Evolutionary conservation across 2,888 invertebrate species (phyloP), one percentile per base, ranked within the genome.

Genomic region (Drosophila bunnanda): DNA sequence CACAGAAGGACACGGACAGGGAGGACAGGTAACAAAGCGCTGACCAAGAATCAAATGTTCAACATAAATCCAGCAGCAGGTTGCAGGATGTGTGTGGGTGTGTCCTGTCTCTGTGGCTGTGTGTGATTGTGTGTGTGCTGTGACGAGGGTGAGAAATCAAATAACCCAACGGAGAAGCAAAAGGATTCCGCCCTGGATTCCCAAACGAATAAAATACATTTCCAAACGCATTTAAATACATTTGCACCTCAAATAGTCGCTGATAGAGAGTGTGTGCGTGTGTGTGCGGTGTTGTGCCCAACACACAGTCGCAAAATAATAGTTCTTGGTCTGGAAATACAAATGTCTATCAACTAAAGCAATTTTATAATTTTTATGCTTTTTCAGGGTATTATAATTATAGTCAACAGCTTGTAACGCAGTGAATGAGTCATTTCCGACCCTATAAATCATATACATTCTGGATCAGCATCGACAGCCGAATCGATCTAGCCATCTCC

Each of bases 181-280:
- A 44, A 67, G 60, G 69, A 46, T 65, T 58, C 66, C 58, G 44
- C 60, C 67, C 66, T 58, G 57, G 57, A 76, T 65, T 74, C 46
- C 41, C 50, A 55, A 67, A 10, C 55, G 44, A 70, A 62, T 75
- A 32, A 78, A 65, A 78, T 79, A 70, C 50, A 62, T 74, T 77
- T 73, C 58, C 44, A 62, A 48, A 48, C 52, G 55, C 65, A 77
- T 77, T 79, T 80, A 76, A 69, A 70, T 70, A 66, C 55, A 65
- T 75, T 77, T 61, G 44, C 52, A 64, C 48, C 58, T 58, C 58
- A 58, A 58, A 50, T 34, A 56, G 38, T 25, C 43, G n/a, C 28
- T 28, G 36, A 20, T 12, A 65, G 44, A 5, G 44, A 5, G 44
- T n/a, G 25, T 44, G 44, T 15, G 7, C 3, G 13, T 41, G 50